Conservation (phyloP, 2,797 vertebrate genomes). For the Cyprinodon diabolis region DNA sequence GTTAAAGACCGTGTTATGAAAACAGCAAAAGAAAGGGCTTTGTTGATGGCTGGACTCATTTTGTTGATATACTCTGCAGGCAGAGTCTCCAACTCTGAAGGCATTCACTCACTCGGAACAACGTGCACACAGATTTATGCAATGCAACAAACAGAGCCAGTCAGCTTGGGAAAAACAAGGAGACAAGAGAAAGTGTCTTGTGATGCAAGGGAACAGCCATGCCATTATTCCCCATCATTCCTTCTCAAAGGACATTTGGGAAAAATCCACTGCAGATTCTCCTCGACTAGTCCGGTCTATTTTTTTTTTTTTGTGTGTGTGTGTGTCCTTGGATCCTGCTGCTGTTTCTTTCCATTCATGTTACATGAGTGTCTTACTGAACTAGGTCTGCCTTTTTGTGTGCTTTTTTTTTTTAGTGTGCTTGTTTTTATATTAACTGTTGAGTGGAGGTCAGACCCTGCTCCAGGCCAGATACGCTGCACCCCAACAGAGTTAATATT, state of each 20-base stretch:
- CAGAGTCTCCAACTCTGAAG: slow-evolving; percentile 11
- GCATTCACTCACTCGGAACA: slow-evolving; percentile 12
- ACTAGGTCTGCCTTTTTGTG: slow-evolving; percentile 3
- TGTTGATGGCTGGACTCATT: slow-evolving; percentile 15
- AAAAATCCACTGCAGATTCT: slow-evolving; percentile 51
- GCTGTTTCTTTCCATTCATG: slow-evolving; percentile 12
- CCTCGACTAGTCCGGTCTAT: slow-evolving; percentile 31
- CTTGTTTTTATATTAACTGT: background rate
- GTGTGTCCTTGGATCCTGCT: background rate
- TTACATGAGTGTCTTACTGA: slow-evolving; percentile 39
- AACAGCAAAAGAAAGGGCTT: slow-evolving; percentile 36
- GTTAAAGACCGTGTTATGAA: slow-evolving; percentile 25
- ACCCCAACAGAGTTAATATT: slow-evolving; percentile 33
- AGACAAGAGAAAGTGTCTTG: slow-evolving; percentile 31
- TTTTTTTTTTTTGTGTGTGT: background rate
- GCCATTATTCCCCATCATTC: slow-evolving; percentile 56
- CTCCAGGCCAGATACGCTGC: slow-evolving; percentile 57
- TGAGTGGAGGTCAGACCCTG: slow-evolving; percentile 35
- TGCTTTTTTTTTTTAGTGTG: slow-evolving; percentile 6
- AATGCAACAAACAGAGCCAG: background rate
- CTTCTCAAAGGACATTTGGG: slow-evolving; percentile 44
- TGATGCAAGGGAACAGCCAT: slow-evolving; percentile 52
- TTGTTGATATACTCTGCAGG: slow-evolving; percentile 12
- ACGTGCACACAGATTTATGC: slow-evolving; percentile 8
- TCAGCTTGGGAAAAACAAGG: slow-evolving; percentile 1